phyloP scores from a whole-genome alignment of 2,797 vertebrate genomes.

The Peromyscus aztecus region DNA sequence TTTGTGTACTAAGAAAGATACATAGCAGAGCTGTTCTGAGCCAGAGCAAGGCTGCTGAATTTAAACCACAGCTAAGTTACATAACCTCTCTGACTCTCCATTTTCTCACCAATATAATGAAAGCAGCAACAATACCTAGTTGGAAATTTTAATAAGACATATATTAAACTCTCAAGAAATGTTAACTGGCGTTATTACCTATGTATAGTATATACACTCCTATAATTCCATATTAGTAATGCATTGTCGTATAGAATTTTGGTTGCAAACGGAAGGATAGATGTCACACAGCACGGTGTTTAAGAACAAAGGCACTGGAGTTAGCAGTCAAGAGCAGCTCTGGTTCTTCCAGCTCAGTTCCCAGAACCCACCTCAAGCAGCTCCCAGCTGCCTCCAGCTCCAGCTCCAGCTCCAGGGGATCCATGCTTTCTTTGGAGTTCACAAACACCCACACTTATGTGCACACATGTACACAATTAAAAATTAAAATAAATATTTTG shows the following conservation, averaged over 20 bases:
- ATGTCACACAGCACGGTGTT: neutral
- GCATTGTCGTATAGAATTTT: neutral
- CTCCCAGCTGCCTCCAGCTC: neutral
- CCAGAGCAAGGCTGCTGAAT: neutral
- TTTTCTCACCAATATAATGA: conserved; percentile 45
- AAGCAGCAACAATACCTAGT: conserved; percentile 32
- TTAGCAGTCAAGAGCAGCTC: neutral
- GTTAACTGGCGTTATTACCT: conserved; percentile 31
- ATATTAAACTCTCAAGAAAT: conserved; percentile 61
- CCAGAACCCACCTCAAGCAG: neutral
- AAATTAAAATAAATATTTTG: neutral
- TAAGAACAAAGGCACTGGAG: neutral
- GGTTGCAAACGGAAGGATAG: neutral
- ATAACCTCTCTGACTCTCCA: conserved; percentile 27
- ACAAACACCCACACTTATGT: neutral
- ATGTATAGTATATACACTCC: neutral
- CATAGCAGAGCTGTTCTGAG: neutral
- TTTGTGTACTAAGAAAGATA: conserved; percentile 9
- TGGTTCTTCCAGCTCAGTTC: neutral
- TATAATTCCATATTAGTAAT: conserved; percentile 57
- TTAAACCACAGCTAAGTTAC: conserved; percentile 35
- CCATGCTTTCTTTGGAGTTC: neutral
- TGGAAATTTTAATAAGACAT: conserved; percentile 46
- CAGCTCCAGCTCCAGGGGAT: neutral
- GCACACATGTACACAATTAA: neutral